phyloP scores from a whole-genome alignment of 2,113 vertebrate species.

The Antigone vipio region DNA sequence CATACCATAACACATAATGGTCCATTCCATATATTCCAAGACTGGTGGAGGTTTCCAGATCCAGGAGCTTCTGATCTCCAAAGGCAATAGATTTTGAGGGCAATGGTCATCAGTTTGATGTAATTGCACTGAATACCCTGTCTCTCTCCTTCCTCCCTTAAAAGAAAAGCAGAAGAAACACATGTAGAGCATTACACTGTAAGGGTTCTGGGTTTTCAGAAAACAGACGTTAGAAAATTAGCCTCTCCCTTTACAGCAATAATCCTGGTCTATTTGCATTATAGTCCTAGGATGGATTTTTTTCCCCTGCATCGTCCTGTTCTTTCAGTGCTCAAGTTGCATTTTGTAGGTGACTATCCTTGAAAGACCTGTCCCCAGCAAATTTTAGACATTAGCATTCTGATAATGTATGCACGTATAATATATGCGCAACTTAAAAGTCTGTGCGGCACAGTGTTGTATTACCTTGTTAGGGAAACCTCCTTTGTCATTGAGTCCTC shows the following conservation, averaged over 20 bases:
- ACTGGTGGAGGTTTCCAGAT: not conserved
- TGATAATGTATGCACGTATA: not conserved
- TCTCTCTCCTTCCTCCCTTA: not conserved
- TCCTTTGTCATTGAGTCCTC: not conserved
- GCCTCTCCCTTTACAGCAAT: not conserved
- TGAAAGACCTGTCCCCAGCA: not conserved
- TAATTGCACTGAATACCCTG: not conserved
- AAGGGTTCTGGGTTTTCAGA: not conserved
- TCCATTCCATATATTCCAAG: not conserved
- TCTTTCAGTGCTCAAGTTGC: not conserved
- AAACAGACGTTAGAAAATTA: not conserved
- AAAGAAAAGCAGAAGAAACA: not conserved
- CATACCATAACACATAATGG: fast-evolving
- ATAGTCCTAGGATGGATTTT: not conserved
- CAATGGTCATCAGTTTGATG: not conserved
- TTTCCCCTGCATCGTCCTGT: not conserved
- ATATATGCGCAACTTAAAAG: not conserved
- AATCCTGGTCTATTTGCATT: not conserved
- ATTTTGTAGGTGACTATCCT: not conserved
- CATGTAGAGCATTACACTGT: not conserved
- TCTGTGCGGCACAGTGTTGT: not conserved
- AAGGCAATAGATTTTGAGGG: not conserved
- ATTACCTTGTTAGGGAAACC: not conserved
- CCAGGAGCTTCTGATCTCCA: not conserved
- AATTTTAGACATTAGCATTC: not conserved